Evolutionary conservation across 1,140 invertebrate species (phyloP).

Genomic region (Drosophila takahashii): DNA sequence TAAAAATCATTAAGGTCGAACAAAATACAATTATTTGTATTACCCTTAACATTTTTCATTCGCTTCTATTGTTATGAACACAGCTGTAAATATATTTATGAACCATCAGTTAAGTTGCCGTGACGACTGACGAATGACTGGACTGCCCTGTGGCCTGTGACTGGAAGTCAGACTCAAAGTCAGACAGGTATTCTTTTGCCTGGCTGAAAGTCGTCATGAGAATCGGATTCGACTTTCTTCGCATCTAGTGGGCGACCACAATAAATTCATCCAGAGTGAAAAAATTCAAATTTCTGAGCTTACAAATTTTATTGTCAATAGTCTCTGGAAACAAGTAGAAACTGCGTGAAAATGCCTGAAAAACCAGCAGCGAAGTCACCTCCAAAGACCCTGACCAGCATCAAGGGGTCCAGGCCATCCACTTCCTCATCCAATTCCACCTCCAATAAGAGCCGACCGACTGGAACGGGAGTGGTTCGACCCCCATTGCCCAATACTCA

Average conservation of each 20-base stretch:
- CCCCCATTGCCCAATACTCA: constrained; percentile 35
- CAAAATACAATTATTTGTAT: no score
- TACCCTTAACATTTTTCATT: no score
- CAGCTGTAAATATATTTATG: constrained; percentile 3
- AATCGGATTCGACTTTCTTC: constrained; percentile 3
- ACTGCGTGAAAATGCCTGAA: constrained; percentile 47
- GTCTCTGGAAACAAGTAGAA: background rate
- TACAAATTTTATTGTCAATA: constrained; percentile 3
- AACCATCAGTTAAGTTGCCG: constrained; percentile 35
- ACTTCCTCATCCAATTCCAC: constrained; percentile 8
- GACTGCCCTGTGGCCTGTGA: constrained; percentile 34
- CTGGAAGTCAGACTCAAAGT: constrained; percentile 33
- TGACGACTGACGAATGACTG: constrained; percentile 61
- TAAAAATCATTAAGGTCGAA: no score
- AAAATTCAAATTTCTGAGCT: constrained; percentile 1
- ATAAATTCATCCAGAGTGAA: constrained; percentile 52
- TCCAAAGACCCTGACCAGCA: constrained; percentile 5
- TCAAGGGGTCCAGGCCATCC: background rate
- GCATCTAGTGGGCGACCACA: constrained; percentile 44
- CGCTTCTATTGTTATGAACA: background rate
- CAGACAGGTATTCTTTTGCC: constrained; percentile 22
- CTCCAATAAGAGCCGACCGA: constrained; percentile 1
- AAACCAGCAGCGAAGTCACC: constrained; percentile 14
- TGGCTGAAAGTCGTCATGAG: constrained; percentile 23
- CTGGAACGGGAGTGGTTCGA: constrained; percentile 12